Conservation (phyloP, 2,113 vertebrate genomes). For the Oryzias javanicus region DNA sequence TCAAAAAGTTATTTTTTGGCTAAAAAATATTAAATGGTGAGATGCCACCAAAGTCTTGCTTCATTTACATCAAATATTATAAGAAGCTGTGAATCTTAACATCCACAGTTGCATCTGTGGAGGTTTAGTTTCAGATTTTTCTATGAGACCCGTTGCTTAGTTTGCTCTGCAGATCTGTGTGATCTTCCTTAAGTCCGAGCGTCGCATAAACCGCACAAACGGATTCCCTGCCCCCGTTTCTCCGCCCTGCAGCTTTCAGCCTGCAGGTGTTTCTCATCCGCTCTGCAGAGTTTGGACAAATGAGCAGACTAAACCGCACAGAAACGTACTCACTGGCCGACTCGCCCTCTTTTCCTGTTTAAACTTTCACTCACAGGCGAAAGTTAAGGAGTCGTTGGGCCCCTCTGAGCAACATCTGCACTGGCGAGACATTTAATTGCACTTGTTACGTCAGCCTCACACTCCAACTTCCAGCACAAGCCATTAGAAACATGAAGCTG, state of each 20-base stretch:
- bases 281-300: neutral
- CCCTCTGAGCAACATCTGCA: constrained; percentile 42
- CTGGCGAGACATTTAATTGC: constrained; percentile 54
- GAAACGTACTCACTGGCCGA: constrained; percentile 7
- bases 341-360: constrained; percentile 17
- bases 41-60: too few species aligned
- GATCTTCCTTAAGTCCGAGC: too few species aligned
- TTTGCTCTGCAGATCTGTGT: too few species aligned
- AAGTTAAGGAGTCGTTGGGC: neutral
- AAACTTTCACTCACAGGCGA: constrained; percentile 14
- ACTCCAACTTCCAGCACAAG: constrained; percentile 38
- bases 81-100: too few species aligned
- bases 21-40: too few species aligned
- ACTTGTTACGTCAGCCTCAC: constrained; percentile 46
- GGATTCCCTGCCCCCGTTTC: too few species aligned
- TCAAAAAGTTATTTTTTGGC: too few species aligned
- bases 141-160: too few species aligned
- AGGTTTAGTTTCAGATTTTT: too few species aligned
- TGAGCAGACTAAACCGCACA: neutral
- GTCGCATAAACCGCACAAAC: too few species aligned
- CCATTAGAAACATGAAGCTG: constrained; percentile 43
- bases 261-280: neutral
- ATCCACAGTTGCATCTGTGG: too few species aligned
- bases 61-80: too few species aligned
- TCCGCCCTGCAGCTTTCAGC: neutral